Evolutionary conservation across 2,797 vertebrate species (phyloP), one percentile per base, ranked within the genome.

Genomic region (Smutsia temminckii): DNA sequence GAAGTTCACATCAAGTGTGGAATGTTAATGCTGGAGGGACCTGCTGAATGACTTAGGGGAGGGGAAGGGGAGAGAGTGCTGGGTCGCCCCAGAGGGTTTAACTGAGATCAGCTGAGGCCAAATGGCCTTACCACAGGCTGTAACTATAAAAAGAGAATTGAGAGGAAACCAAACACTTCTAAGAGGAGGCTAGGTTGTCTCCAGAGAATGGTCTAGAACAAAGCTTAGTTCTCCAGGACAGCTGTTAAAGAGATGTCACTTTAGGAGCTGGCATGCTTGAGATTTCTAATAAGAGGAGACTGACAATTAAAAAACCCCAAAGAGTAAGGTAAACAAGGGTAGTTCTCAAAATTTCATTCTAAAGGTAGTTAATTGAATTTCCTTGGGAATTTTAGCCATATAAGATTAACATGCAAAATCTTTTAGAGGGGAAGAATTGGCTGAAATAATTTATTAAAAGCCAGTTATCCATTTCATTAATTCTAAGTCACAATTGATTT

Each of bases 401-500:
- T 71, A 79, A 87, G 55, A 91, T 89, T 87, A 88, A 93, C 91
- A 71, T 59, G 8, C 23, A 86, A 80, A 68, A 89, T 92, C 34
- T 91, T 85, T 93, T 72, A 77, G 63, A 93, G 63, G 20, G 55
- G 92, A 84, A 78, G 49, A 91, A 92, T 69, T 71, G 68, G 32
- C 51, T 85, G 66, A 89, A 85, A 80, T 71, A 77, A 75, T 77
- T 94, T 93, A 85, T 88, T 94, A 90, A 95, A 92, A 90, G 51
- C n/a, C 57, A 34, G 79, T 72, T 96, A 89, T 78, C 55, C 25
- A 83, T 94, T 94, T 96, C 68, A 87, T 95, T 86, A 94, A 85
- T 92, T 90, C 34, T 32, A 66, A 96, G 78, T 81, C 72, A 77
- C 57, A 84, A 77, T 12, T 94, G 86, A 90, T 89, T 96, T 80